Conservation (phyloP, 2,797 vertebrate species). For the Harpagifer antarcticus region DNA sequence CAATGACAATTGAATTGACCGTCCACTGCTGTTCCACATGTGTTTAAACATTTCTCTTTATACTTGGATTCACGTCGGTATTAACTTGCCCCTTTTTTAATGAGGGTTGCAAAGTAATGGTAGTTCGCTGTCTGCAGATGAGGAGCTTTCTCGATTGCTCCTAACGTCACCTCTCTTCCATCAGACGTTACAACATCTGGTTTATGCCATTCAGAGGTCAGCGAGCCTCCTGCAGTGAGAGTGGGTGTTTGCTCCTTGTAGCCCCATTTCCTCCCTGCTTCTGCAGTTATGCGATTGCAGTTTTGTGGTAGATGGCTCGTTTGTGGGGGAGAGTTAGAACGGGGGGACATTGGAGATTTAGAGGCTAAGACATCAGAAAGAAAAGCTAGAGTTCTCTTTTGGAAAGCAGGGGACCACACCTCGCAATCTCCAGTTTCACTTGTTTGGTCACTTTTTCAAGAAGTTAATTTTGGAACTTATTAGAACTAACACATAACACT, state of each 20-base stretch:
- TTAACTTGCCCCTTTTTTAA: not conserved
- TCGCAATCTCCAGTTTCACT: conserved; percentile 9
- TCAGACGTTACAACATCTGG: conserved; percentile 56
- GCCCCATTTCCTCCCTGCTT: conserved; percentile 68
- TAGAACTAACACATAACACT: not conserved
- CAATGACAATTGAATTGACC: not conserved
- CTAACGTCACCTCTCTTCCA: conserved; percentile 11
- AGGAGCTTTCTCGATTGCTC: conserved; percentile 12
- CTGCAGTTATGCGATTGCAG: conserved; percentile 55
- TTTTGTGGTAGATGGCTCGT: conserved; percentile 27
- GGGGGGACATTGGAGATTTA: conserved; percentile 23
- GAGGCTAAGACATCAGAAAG: conserved; percentile 2
- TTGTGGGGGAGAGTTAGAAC: conserved; percentile 29
- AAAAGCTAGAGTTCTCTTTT: conserved; percentile 1
- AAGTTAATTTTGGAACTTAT: not conserved
- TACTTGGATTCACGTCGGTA: not conserved
- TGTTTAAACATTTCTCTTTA: not conserved
- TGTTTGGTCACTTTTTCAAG: conserved; percentile 10
- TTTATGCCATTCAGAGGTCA: conserved; percentile 64
- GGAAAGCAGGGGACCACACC: not conserved
- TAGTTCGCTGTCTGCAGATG: conserved; percentile 14
- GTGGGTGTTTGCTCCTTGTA: conserved; percentile 73
- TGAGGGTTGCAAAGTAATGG: not conserved
- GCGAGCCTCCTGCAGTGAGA: conserved; percentile 65
- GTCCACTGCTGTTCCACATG: not conserved